Evolutionary conservation across 2,797 vertebrate species (phyloP).

Genomic region (Podarcis siculus): DNA sequence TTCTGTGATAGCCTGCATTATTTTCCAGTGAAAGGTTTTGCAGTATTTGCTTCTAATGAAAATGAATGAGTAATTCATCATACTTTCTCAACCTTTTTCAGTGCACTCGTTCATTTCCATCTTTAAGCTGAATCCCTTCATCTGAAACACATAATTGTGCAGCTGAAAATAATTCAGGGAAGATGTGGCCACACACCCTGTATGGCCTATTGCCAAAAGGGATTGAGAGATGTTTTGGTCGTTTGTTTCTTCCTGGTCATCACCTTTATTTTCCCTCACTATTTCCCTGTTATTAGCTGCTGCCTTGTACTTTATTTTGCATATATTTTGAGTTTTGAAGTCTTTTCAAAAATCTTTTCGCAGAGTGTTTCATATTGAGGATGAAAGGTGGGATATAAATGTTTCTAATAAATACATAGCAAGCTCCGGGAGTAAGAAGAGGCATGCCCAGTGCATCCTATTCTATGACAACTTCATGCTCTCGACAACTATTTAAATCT

Average conservation of each 20-base stretch:
- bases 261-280: not conserved
- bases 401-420: not conserved
- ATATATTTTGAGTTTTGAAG: not conserved
- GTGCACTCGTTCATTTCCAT: slow-evolving; percentile 22
- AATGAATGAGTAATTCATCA: not conserved
- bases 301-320: not conserved
- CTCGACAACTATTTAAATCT: not conserved
- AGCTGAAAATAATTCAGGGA: not conserved
- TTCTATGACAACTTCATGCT: not conserved
- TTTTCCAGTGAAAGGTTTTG: slow-evolving; percentile 16
- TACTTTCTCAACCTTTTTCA: slow-evolving; percentile 12
- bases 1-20: not conserved
- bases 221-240: not conserved
- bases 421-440: not conserved
- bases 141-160: not conserved
- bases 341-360: not conserved
- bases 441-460: not conserved
- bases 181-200: not conserved
- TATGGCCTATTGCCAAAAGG: not conserved
- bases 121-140: not conserved
- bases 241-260: not conserved
- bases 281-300: not conserved
- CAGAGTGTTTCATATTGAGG: not conserved
- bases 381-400: not conserved
- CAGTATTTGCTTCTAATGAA: slow-evolving; percentile 2